Evolutionary conservation across 2,888 invertebrate genomes (phyloP), one percentile per base, ranked within the genome.

Genomic region (Hypercompe scribonia): DNA sequence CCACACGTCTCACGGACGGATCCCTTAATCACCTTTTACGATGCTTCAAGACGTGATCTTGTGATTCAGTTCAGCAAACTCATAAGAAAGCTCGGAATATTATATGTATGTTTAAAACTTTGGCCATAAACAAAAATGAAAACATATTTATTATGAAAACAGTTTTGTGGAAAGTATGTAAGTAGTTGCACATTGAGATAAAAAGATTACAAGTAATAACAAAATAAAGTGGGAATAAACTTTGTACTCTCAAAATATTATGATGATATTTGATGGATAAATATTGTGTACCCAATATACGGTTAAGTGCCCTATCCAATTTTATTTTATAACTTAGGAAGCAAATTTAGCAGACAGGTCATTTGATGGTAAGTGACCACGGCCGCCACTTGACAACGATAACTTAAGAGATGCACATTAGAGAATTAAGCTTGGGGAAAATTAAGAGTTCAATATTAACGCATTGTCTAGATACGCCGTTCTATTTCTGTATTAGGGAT

Each of bases 1-100:
- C 28, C 39, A 54, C 15, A 54, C 65, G 24, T 65, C 58, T 33
- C 34, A 21, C 31, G 58, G 58, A 65, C 61, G 68, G 65, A 72
- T 72, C 72, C 58, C 65, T 39, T 72, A 72, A 72, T 72, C 72
- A 72, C 68, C 54, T 68, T 72, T 72, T 72, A 72, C 50, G 72
- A 68, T 36, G 54, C 68, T 54, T 68, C 28, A 63, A 68, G 68
- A 34, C 58, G 34, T 58, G 65, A 71, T 69, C 31, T 36, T 65
- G 65, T 36, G 54, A 54, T 71, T 65, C 34, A 54, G 50, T 39
- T 54, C 39, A 39, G 24, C 28, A 71, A 54, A 39, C 18, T 39
- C 39, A 71, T 65, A 36, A 65, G 28, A 65, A 33, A 71, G 10
- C 46, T 13, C n/a, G 21, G 31, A 18, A 54, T 70, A 58, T 66